These are phyloP conservation scores for Emys orbicularis DNA, from an alignment of 2,797 vertebrate genomes.

Conservation along the genomic window DNA sequence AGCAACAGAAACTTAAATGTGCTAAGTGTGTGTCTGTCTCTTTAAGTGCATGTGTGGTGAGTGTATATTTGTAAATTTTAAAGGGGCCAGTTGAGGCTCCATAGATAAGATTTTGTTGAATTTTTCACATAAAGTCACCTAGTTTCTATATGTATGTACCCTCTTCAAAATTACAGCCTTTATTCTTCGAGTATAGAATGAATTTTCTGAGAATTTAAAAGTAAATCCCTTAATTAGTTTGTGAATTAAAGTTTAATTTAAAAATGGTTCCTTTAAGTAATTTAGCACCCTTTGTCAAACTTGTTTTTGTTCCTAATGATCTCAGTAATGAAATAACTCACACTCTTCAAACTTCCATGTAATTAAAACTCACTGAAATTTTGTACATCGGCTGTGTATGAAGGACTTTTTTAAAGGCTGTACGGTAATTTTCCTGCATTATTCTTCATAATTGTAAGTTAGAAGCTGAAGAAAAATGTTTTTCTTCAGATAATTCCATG, in stretches of 20 bases:
- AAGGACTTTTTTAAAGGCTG: neutral
- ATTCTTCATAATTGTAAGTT: neutral
- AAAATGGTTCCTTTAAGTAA: neutral
- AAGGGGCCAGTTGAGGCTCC: neutral
- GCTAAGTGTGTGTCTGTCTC: neutral
- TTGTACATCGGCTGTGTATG: neutral
- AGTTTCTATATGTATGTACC: accelerated
- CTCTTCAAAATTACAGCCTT: accelerated
- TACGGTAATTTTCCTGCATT: neutral
- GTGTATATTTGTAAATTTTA: neutral
- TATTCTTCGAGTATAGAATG: neutral
- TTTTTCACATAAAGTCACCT: neutral
- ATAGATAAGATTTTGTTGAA: neutral
- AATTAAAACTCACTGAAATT: neutral
- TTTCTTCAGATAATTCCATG: neutral
- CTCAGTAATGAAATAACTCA: neutral
- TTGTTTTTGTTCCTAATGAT: neutral
- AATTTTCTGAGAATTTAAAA: neutral
- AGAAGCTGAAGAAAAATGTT: neutral
- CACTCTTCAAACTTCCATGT: neutral
- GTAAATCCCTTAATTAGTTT: neutral
- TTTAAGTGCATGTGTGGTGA: accelerated
- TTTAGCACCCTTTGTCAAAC: accelerated
- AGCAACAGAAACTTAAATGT: neutral
- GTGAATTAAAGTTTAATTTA: neutral